Conservation (phyloP, 1,140 invertebrate genomes). For the Brachionus rotundiformis region DNA sequence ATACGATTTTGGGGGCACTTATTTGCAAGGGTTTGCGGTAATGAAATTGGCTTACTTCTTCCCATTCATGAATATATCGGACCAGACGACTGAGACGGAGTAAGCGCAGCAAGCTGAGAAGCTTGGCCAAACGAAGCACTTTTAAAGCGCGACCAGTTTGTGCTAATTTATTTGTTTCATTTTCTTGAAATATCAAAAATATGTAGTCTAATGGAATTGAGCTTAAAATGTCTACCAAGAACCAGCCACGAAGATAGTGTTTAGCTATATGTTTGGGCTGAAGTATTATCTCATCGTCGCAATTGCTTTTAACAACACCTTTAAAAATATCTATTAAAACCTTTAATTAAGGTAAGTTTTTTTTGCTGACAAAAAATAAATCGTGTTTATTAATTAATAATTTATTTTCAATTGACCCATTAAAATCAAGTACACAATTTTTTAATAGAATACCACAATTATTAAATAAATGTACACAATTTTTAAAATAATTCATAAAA, state of each 20-base stretch:
- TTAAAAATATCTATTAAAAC: no score
- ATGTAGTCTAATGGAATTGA: conserved; percentile 99
- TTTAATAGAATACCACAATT: no score
- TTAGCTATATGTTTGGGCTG: conserved; percentile 96
- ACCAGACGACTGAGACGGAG: conserved; percentile 90
- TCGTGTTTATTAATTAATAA: no score
- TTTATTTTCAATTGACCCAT: no score
- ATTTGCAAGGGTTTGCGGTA: background rate
- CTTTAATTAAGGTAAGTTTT: no score
- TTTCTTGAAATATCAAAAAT: conserved; percentile 89
- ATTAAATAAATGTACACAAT: no score
- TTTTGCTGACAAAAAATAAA: no score
- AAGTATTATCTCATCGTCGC: conserved; percentile 87
- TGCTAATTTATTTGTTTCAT: conserved; percentile 7
- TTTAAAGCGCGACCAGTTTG: conserved; percentile 82
- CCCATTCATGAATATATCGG: conserved; percentile 97
- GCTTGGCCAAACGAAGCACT: conserved; percentile 91
- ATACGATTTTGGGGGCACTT: background rate
- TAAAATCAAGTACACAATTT: no score
- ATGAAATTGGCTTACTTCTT: conserved; percentile 74
- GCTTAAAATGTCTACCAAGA: conserved; percentile 97
- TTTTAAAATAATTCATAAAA: no score
- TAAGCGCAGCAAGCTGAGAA: conserved; percentile 88
- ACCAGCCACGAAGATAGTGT: conserved; percentile 97
- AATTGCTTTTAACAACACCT: conserved; percentile 96